These are phyloP conservation scores for Hormaphis cornu DNA, from an alignment of 1,140 invertebrate species.

Conservation along the genomic window DNA sequence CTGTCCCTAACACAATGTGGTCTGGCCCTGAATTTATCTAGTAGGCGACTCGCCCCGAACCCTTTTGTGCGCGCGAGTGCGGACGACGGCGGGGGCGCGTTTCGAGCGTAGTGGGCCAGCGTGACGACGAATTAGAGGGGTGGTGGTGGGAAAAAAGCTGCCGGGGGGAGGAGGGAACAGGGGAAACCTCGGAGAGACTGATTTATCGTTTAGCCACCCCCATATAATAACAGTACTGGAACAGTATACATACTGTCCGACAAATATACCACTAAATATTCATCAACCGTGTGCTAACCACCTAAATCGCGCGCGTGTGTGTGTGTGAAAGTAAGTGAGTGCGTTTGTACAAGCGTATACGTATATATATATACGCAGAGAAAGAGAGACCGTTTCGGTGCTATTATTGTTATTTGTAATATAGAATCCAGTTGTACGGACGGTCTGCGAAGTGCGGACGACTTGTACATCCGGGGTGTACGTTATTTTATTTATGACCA, in stretches of 20 bases:
- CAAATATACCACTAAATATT: conserved; percentile 24
- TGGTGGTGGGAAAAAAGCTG: conserved; percentile 13
- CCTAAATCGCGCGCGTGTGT: background rate
- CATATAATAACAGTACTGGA: conserved; percentile 15
- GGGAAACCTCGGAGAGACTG: background rate
- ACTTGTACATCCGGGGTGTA: conserved; percentile 13
- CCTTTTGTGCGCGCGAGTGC: too few relatives aligned
- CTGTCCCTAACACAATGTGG: too few relatives aligned
- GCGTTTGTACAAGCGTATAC: background rate
- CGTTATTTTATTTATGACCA: conserved; percentile 15
- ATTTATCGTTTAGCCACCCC: conserved; percentile 21
- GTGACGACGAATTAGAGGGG: too few relatives aligned
- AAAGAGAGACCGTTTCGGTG: background rate
- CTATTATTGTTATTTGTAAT: background rate
- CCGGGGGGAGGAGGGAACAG: too few relatives aligned
- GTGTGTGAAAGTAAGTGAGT: background rate
- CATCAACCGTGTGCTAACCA: conserved; percentile 12
- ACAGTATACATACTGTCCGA: conserved; percentile 15
- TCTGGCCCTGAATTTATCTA: too few relatives aligned
- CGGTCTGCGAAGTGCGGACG: conserved; percentile 6
- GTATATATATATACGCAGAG: background rate
- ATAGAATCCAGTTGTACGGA: conserved; percentile 17
- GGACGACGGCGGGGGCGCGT: too few relatives aligned
- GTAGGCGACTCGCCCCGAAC: too few relatives aligned
- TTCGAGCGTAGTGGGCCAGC: too few relatives aligned